phyloP scores from a whole-genome alignment of 2,888 invertebrate genomes.

The Eristalis arbustorum region DNA sequence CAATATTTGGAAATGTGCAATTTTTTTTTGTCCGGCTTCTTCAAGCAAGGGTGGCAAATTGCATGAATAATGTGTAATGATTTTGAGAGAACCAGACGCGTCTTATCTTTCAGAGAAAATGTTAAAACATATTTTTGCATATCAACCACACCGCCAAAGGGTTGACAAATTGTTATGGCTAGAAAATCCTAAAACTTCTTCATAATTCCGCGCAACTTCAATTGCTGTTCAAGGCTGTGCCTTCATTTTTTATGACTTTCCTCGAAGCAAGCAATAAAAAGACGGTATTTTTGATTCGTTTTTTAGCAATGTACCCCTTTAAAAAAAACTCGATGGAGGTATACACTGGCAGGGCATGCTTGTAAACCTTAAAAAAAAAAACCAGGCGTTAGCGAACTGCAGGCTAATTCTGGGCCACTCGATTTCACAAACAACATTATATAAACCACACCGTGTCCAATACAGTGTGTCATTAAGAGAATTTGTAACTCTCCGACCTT shows the following conservation, averaged over 20 bases:
- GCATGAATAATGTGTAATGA: not conserved
- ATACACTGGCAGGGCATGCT: no score
- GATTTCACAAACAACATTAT: not conserved
- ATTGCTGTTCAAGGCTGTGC: not conserved
- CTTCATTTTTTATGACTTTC: not conserved
- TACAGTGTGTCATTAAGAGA: not conserved
- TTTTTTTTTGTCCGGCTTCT: not conserved
- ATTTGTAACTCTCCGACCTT: not conserved
- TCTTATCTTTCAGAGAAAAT: not conserved
- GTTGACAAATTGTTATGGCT: slow-evolving; percentile 14
- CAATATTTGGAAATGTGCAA: not conserved
- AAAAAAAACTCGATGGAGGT: no score
- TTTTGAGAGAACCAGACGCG: not conserved
- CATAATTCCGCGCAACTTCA: not conserved
- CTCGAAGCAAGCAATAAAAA: not conserved
- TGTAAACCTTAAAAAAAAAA: not conserved
- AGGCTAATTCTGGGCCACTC: not conserved
- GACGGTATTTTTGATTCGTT: not conserved
- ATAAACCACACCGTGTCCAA: not conserved
- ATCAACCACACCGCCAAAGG: slow-evolving; percentile 28
- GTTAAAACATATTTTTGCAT: slow-evolving; percentile 21
- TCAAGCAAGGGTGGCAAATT: not conserved
- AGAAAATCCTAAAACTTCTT: slow-evolving; percentile 13
- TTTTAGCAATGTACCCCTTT: not conserved
- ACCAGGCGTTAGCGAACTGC: not conserved